Base-by-base conservation (phyloP, 1,140 invertebrate genomes). In the Chelonus insularis region DNA sequence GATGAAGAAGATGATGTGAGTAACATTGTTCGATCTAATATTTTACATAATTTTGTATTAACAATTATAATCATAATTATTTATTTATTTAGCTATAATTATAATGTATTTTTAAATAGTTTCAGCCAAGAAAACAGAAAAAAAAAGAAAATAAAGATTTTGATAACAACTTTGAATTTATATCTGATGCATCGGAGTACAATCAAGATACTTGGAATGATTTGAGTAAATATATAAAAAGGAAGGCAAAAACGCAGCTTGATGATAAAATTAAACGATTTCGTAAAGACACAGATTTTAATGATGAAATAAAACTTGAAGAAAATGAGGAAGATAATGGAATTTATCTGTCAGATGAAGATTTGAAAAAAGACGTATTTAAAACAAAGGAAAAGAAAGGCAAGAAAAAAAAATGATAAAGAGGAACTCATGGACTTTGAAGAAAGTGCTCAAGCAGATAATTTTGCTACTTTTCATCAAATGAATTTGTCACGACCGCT, bases 401-500 rank as follows among this genome's bases (percentile, higher is more conserved):
- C 20, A 79, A 72, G 50, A 69, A 66, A 62, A 69, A 58, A 74
- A 57, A 55, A 72, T 1, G 51, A 82, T 12, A 76, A 85, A 54
- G 78, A 82, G 20, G 86, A 86, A 54, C 67, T 86, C 65, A 83
- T 86, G 50, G 83, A 89, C 59, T 91, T 94, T 79, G 91, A 94
- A 68, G 91, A 94, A 57, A 84, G 86, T 56, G 84, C 87, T 18
- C 81, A 84, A 6, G 89, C 87, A 70, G 88, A 93, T 71, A 83
- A 87, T 45, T 86, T 87, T 54, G 81, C 88, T 0, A 89, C 89
- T 0, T 97, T 97, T 81, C 90, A 94, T 76, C 90, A 96, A 81
- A 95, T 97, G 93, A 95, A 96, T 77, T 81, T 97, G 16, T 96
- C 94, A 0, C 78, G 94, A 56, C 94, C 95, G 11, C 77, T 97